Evolutionary conservation across 1,140 invertebrate species (phyloP).

Genomic region (Nautilus pompilius): DNA sequence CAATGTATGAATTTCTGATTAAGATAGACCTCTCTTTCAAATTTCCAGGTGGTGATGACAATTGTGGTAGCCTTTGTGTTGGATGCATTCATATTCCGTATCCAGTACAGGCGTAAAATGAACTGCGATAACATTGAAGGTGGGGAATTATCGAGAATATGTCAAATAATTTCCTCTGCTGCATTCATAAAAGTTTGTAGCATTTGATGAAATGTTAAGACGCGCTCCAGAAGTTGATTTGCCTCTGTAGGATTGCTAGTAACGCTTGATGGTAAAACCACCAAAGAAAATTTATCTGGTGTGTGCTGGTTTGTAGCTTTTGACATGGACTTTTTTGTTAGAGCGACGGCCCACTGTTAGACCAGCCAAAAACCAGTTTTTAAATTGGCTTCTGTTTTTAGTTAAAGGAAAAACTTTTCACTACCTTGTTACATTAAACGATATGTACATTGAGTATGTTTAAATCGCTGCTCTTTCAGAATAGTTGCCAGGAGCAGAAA

Average conservation of each 20-base stretch:
- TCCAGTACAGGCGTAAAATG: conserved; percentile 80
- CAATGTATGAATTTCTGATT: not conserved
- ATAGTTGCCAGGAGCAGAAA: no score
- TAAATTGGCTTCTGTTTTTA: no score
- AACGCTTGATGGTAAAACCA: not conserved
- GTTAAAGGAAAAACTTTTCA: no score
- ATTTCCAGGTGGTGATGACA: conserved; percentile 69
- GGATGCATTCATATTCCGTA: conserved; percentile 85
- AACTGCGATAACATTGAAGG: conserved; percentile 71
- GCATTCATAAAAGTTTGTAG: not conserved
- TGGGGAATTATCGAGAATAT: conserved; percentile 50
- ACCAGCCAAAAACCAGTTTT: no score
- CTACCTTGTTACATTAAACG: no score
- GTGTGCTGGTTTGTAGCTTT: not conserved
- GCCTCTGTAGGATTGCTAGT: not conserved
- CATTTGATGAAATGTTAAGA: not conserved
- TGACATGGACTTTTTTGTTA: not conserved
- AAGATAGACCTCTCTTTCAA: not conserved
- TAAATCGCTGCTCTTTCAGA: no score
- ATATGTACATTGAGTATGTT: no score
- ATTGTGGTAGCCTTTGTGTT: conserved; percentile 88
- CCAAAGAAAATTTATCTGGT: not conserved
- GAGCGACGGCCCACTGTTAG: no score
- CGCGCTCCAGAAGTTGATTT: not conserved
- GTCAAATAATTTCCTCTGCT: not conserved